These are phyloP conservation scores for Cavia porcellus DNA, from an alignment of 2,113 vertebrate species.

Conservation along the genomic window DNA sequence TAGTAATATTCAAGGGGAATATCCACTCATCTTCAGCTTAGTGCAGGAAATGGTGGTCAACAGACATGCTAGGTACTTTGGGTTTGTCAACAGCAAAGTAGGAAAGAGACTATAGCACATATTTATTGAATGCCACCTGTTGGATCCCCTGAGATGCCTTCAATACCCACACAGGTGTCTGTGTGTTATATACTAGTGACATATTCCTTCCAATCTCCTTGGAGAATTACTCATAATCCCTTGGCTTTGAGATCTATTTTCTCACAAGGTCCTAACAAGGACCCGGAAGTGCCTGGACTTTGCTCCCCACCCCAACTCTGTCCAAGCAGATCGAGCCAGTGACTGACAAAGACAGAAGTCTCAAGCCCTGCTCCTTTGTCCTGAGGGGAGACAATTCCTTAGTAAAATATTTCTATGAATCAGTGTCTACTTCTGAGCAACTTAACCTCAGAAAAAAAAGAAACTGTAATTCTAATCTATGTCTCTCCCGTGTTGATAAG, in stretches of 20 bases:
- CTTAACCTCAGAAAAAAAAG: background rate
- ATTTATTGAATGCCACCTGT: background rate
- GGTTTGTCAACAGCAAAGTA: background rate
- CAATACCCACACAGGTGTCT: background rate
- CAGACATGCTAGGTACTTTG: background rate
- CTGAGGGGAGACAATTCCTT: background rate
- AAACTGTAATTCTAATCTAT: background rate
- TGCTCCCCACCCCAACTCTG: background rate
- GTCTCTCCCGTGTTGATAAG: no score
- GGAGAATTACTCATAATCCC: background rate
- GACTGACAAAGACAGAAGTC: background rate
- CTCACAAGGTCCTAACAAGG: background rate
- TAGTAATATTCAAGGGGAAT: background rate
- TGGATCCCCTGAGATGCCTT: background rate
- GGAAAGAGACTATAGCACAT: background rate
- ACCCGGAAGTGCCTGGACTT: background rate
- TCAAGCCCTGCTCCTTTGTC: background rate
- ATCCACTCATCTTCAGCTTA: slow-evolving; percentile 33
- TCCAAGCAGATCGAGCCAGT: background rate
- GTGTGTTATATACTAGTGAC: background rate
- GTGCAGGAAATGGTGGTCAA: background rate
- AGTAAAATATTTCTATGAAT: background rate
- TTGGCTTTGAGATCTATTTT: background rate
- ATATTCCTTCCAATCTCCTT: background rate
- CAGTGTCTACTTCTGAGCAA: background rate